These are phyloP conservation scores for Catagonus wagneri DNA, from an alignment of 2,113 vertebrate species.

Conservation along the genomic window DNA sequence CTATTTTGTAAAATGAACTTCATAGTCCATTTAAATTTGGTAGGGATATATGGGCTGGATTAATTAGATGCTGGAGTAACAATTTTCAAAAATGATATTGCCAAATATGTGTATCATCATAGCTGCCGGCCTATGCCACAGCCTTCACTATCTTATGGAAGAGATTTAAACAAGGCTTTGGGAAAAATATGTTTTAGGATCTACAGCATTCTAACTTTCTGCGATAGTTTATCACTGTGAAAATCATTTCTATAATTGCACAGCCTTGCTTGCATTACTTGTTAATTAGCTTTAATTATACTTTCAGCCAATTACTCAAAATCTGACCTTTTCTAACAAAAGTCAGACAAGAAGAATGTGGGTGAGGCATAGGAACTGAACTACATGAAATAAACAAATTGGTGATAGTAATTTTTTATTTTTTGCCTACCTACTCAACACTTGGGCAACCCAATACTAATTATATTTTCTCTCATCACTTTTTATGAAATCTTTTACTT, in stretches of 20 bases:
- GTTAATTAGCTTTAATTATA: constrained; percentile 83
- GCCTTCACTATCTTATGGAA: constrained; percentile 25
- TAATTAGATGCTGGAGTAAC: constrained; percentile 35
- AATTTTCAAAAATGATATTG: not conserved
- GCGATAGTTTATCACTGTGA: constrained; percentile 74
- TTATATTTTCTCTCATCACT: constrained; percentile 34
- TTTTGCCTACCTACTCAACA: constrained; percentile 56
- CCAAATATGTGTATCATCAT: constrained; percentile 53
- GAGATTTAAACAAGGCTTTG: constrained; percentile 57
- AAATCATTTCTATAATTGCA: constrained; percentile 78
- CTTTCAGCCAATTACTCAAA: constrained; percentile 84
- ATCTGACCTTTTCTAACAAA: constrained; percentile 83
- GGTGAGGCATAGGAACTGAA: constrained; percentile 61
- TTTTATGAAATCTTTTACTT: constrained; percentile 59
- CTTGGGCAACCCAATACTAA: constrained; percentile 34
- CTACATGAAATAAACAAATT: constrained; percentile 65
- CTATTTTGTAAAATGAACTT: constrained; percentile 23
- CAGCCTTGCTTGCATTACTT: constrained; percentile 80
- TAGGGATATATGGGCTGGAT: not conserved
- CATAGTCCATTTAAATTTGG: constrained; percentile 36
- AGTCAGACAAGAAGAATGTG: constrained; percentile 79
- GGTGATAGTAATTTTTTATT: constrained; percentile 47
- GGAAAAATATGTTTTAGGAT: constrained; percentile 13
- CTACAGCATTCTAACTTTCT: constrained; percentile 67
- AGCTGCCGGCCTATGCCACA: too few relatives aligned